Base-by-base conservation (phyloP, 2,113 vertebrate genomes). In the Microcebus tavaratra region DNA sequence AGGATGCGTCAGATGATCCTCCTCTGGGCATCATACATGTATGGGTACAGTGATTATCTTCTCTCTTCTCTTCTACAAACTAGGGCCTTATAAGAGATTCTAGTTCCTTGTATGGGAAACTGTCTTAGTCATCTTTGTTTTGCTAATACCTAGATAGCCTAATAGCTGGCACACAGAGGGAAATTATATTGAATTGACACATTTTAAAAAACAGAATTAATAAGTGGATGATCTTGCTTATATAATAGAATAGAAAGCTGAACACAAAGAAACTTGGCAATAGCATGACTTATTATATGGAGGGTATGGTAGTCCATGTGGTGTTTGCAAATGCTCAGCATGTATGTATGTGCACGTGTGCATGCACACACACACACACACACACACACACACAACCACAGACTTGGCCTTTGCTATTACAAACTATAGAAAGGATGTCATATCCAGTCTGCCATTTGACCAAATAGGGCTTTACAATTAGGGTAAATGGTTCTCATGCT, bases 341-440 rank as follows among this genome's bases (percentile, higher is more conserved):
- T 50, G 45, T 75, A 29, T 27, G 53, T 36, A 29, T 27, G 53
- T 36, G 53, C 2, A 23, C 5, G 3, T 3, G 5, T 31, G 63
- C 8, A 21, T n/a, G 39, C 36, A 72, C 20, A 72, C 1, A 72
- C 36, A 72, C 20, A 72, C 1, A 72, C 21, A 72, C n/a, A 70
- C 8, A 21, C 36, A 72, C 20, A 72, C 1, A 72, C 21, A 42
- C 20, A 70, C 39, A 34, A 72, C 55, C 42, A 82, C 25, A 94
- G 25, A 91, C 34, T 10, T 42, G 82, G 70, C 82, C 70, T 91
- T 61, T 91, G 53, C 39, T 84, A 88, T 65, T 85, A 68, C 34
- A 88, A 95, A 93, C 50, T 48, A 70, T 42, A 96, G 89, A 91
- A 95, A 93, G 34, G 25, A 63, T 85, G 21, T 70, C 45, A 34